These are phyloP conservation scores for Pampus argenteus DNA, from an alignment of 2,797 vertebrate genomes.

Conservation along the genomic window DNA sequence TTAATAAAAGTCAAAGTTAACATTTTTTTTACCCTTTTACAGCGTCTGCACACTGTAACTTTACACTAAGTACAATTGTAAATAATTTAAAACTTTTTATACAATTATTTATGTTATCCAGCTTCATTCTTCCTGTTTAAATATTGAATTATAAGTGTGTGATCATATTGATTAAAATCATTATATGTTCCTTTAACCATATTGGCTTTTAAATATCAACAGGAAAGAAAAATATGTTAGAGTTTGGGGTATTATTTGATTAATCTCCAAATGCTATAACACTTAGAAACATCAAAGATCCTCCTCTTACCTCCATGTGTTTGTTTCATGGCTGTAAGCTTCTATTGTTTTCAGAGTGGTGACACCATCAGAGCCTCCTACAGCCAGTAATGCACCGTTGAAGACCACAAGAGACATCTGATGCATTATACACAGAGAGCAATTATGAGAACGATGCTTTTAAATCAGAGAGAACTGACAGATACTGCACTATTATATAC, in stretches of 20 bases:
- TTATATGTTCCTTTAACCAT: background rate
- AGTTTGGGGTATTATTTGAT: constrained; percentile 2
- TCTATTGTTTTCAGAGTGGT: constrained; percentile 77
- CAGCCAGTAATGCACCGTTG: constrained; percentile 72
- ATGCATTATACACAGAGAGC: background rate
- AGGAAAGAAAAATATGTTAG: background rate
- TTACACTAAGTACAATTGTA: background rate
- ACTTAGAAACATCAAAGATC: background rate
- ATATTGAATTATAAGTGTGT: background rate
- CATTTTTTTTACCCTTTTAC: background rate
- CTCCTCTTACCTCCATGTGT: constrained; percentile 75
- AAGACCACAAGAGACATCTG: constrained; percentile 77
- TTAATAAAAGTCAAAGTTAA: background rate
- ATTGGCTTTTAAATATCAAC: constrained; percentile 5
- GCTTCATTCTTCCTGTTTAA: background rate
- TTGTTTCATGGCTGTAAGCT: constrained; percentile 74
- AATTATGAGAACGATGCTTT: background rate
- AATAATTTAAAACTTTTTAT: constrained; percentile 1
- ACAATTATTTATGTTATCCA: background rate
- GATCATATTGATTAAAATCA: background rate
- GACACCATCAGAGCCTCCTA: constrained; percentile 76
- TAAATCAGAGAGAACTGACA: background rate
- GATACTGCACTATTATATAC: background rate
- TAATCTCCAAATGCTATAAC: background rate
- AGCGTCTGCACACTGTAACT: background rate